Evolutionary conservation across 2,888 invertebrate species (phyloP).

Genomic region (Ornithoptera alexandrae): DNA sequence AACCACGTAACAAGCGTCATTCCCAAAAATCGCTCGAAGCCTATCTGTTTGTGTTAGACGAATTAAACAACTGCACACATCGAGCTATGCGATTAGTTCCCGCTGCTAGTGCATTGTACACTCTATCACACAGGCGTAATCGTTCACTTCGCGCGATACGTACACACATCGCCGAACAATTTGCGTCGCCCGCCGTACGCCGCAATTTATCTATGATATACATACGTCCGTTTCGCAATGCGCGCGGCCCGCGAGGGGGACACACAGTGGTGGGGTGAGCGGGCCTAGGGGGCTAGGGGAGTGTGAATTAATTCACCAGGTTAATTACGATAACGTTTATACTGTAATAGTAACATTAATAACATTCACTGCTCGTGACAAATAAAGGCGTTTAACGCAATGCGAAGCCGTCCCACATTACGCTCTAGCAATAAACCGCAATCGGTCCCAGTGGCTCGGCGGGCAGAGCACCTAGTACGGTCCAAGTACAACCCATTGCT

Average conservation of each 20-base stretch:
- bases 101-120: background rate
- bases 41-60: slow-evolving; percentile 42
- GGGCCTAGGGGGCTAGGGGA: background rate
- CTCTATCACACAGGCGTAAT: background rate
- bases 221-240: slow-evolving; percentile 17
- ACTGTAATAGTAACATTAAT: no score
- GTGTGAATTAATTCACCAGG: slow-evolving; percentile 18
- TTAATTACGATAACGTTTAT: slow-evolving; percentile 24
- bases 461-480: no score
- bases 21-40: slow-evolving; percentile 41
- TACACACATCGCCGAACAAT: background rate
- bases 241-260: background rate
- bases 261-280: no score
- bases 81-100: background rate
- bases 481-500: no score
- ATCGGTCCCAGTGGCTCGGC: no score
- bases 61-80: slow-evolving; percentile 37
- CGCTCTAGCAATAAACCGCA: no score
- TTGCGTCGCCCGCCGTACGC: slow-evolving; percentile 6
- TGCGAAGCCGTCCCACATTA: no score
- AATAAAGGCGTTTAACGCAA: no score
- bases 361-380: no score
- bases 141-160: background rate
- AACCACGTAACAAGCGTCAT: slow-evolving; percentile 37
- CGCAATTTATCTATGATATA: slow-evolving; percentile 27